Base-by-base conservation (phyloP, 2,797 vertebrate species). In the Coendou prehensilis region DNA sequence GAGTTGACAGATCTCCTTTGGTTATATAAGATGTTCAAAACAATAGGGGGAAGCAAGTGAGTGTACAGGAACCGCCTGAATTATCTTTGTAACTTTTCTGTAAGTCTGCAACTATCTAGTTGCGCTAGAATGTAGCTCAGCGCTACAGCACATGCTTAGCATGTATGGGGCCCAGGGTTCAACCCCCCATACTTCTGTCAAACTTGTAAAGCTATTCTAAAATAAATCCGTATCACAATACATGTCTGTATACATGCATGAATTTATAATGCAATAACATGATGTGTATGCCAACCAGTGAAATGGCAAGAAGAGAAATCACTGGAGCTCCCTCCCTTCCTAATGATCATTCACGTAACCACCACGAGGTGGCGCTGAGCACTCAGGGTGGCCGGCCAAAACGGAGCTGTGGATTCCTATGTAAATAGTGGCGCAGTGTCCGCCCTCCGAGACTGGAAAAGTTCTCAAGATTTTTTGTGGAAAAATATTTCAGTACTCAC, bases 341-440 rank as follows among this genome's bases (percentile, higher is more conserved):
- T 30, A 23, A 4, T 20, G 3, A 18, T 63, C 79, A 41, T 83
- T 92, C 52, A 47, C 9, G 9, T 63, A 45, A 57, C 0, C 11
- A 54, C 85, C 97, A 75, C 86, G 54, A 95, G 96, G 82, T 82
- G 97, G 92, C 56, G 2, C 28, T 73, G n/a, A 52, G 61, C 18
- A 37, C 79, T 37, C 59, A 71, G 56, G 9, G 57, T 8, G 5
- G 41, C 37, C 22, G 41, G 56, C 5, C 45, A 28, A 63, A 52
- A 33, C 41, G 18, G 30, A 64, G 41, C 73, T 67, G 79, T 11
- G n/a, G 64, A 93, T 90, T 89, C 81, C 91, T 67, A 41, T 0
- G 0, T 37, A 88, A 95, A 41, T 23, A 47, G 52, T 3, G 0
- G 86, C 75, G 33, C 6, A n/a, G 50, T 30, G 50, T 67, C 45